Evolutionary conservation across 1,140 invertebrate genomes (phyloP), one percentile per base, ranked within the genome.

Genomic region (Halesus radiatus): DNA sequence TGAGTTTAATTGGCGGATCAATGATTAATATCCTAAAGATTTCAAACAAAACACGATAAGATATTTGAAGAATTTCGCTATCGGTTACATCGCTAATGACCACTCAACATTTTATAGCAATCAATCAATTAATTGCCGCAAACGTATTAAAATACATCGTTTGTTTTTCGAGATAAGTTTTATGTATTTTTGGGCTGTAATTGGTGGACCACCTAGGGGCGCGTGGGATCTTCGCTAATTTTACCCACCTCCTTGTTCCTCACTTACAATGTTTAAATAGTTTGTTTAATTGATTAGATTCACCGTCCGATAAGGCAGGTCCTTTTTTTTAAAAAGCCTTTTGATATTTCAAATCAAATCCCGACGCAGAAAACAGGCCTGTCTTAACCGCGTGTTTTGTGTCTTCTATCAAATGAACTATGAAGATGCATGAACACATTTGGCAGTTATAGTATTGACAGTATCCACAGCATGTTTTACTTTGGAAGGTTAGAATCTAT

Each of bases 41-140:
- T 66, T 26, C 26, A 29, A 66, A 22, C n/a, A 29, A 66, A 66
- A 66, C 22, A 66, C 62, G 62, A 52, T 70, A n/a, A 50, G 66
- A 70, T 50, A 70, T 70, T 70, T 20, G 37, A 45, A 70, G 37
- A 50, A 20, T 70, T 37, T 13, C 3, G 8, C 66, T 70, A 70
- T 70, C 66, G n/a, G 66, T 23, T 45, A 64, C 66, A 50, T 50
- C 32, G 29, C 66, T 70, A 70, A 70, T 45, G 66, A 50, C 66
- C 37, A 18, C 66, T 70, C 32, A 70, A 70, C 8, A 26, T 70
- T 70, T 70, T 18, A 50, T 18, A 20, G 66, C 66, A 70, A 70
- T 70, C 66, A 50, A 70, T 70, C 66, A 70, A 70, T 70, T 70
- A 70, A 70, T 50, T 70, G n/a, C 32, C 32, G 66, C 16, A 23